phyloP scores from a whole-genome alignment of 2,888 invertebrate species.

The Xanthostigma xanthostigma region DNA sequence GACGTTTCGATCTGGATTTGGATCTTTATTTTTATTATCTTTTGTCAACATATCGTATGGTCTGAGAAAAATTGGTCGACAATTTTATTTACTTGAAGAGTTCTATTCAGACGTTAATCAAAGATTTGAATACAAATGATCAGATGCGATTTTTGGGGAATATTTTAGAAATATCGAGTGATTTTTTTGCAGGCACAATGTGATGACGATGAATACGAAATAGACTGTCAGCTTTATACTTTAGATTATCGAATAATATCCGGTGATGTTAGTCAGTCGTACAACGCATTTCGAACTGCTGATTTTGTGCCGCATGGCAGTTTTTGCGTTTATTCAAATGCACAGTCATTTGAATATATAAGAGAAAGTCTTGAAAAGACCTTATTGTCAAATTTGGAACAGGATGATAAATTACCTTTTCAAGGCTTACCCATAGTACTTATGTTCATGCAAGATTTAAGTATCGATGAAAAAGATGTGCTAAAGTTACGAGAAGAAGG shows the following conservation, averaged over 20 bases:
- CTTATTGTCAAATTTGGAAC: slow-evolving; percentile 73
- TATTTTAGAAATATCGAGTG: too few species aligned
- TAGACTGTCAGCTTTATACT: slow-evolving; percentile 65
- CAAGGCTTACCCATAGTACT: slow-evolving; percentile 79
- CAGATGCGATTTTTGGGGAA: too few species aligned
- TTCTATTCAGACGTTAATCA: too few species aligned
- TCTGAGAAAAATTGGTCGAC: too few species aligned
- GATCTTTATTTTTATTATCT: too few species aligned
- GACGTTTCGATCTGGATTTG: too few species aligned
- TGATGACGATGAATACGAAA: slow-evolving; percentile 71
- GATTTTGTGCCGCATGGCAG: slow-evolving; percentile 86
- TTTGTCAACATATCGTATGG: too few species aligned
- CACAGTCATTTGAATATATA: slow-evolving; percentile 83
- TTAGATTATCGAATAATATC: slow-evolving; percentile 75
- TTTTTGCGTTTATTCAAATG: slow-evolving; percentile 81
- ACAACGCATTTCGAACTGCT: slow-evolving; percentile 67
- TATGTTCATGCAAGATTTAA: slow-evolving; percentile 75
- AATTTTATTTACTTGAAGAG: too few species aligned
- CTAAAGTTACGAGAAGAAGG: slow-evolving; percentile 76
- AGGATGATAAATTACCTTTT: slow-evolving; percentile 76
- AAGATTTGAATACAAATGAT: too few species aligned
- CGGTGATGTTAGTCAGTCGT: slow-evolving; percentile 66
- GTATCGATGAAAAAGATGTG: slow-evolving; percentile 72
- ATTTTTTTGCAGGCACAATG: slow-evolving; percentile 50
- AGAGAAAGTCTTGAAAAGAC: slow-evolving; percentile 84